Evolutionary conservation across 2,888 invertebrate species (phyloP), one percentile per base, ranked within the genome.

Genomic region (Amiota mariae): DNA sequence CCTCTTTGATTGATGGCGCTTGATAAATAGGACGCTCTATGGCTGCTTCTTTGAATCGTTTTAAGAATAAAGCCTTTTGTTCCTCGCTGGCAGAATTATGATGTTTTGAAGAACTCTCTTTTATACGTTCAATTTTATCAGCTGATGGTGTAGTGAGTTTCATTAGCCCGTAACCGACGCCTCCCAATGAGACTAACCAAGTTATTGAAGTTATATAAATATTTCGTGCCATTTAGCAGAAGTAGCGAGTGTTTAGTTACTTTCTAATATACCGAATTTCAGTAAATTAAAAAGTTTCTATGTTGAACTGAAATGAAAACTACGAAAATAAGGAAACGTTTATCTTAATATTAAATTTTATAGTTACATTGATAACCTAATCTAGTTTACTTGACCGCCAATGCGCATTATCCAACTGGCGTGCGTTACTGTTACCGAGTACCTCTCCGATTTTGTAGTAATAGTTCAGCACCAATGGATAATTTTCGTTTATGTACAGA

Each of bases 391-490:
- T 81, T 36, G 36, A 63, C 47, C 80, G 88, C 94, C 93, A 93
- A 87, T 92, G 89, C 78, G 90, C 89, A 72, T 91, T 87, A 89
- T 94, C 93, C 70, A 90, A 80, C 78, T 92, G 90, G 77, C 94
- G 90, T 46, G 90, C 78, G 4, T 82, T 84, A 72, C 77, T 88
- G 70, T 92, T 90, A 0, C 92, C 92, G 11, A 94, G 79, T 59
- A 90, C 87, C 90, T 95, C 95, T 72, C 94, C 94, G 47, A 94
- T 82, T 80, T 90, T 90, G 88, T 96, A 96, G 88, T 93, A 96
- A 68, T 92, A 91, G 79, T 95, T 93, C 77, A 96, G 90, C 49
- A 93, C 86, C 84, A 90, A 91, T 70, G 94, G 94, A 87, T 91
- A 93, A 78, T 94, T 93, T 73, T 93, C 91, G 88, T 91, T 91